Conservation (phyloP, 2,113 vertebrate genomes). For the Cochlearius cochlearius region DNA sequence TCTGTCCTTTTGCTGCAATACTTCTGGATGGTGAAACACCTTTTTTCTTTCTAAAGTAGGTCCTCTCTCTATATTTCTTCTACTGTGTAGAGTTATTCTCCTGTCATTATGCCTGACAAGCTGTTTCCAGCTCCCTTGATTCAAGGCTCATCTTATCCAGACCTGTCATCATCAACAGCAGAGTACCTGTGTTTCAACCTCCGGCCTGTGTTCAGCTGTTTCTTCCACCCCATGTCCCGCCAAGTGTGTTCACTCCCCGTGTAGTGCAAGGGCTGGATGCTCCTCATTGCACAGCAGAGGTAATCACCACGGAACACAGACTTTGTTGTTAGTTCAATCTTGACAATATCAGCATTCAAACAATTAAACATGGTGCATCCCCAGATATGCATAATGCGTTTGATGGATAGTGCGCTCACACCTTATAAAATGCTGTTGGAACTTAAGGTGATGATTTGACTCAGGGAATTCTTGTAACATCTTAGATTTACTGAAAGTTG, state of each 20-base stretch:
- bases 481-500: background rate
- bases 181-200: background rate
- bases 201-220: fast-evolving
- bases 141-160: background rate
- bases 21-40: background rate
- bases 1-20: background rate
- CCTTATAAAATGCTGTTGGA: background rate
- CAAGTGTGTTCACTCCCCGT: fast-evolving
- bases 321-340: background rate
- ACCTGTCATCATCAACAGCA: background rate
- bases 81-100: background rate
- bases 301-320: fast-evolving
- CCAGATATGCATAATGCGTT: fast-evolving
- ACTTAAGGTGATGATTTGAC: background rate
- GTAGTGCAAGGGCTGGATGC: background rate
- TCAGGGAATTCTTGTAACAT: background rate
- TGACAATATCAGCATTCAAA: background rate
- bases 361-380: background rate
- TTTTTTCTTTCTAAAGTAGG: background rate
- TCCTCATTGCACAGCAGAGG: background rate
- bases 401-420: background rate
- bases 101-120: background rate
- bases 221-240: background rate
- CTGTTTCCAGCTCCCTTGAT: background rate
- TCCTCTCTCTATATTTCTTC: background rate